Evolutionary conservation across 2,888 invertebrate species (phyloP), one percentile per base, ranked within the genome.

Genomic region (Lasioglossum leucozonium): DNA sequence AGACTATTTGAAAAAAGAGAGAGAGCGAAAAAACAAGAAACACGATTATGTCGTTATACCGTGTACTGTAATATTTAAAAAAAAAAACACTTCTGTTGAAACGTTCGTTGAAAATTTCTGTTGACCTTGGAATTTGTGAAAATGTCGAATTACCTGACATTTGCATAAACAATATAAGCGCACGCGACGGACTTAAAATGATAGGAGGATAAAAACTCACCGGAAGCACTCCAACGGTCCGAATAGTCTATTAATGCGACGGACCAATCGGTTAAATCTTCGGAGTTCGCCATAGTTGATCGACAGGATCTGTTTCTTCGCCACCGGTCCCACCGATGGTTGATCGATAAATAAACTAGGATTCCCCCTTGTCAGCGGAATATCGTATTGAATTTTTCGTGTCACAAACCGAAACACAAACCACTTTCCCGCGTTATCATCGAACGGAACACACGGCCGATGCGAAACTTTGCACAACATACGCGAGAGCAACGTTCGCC

Each of bases 181-280:
- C 4, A 30, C 8, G 44, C n/a, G 37, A 79, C 26, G 22, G 6
- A 55, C 34, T 40, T 34, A 34, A 30, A 42, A 69, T 42, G 34
- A n/a, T 18, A 34, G 3, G 3, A 34, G 3, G 34, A 34, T n/a
- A 37, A 55, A 51, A n/a, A 91, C 96, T 96, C 93, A 97, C 97
- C 97, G 95, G 96, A 95, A 47, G 95, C 92, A 51, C 96, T 96
- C 97, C 97, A 97, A 94, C 96, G 96, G 90, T 96, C 96, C 40
- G 96, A 95, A 88, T 96, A 96, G 88, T 96, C 96, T 95, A 96
- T 96, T 93, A 96, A 96, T 81, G 97, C 95, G 94, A 96, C 95
- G 90, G 96, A 95, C 97, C 97, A 97, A 94, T 97, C 97, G 94
- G 96, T 95, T 91, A 97, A 95, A 93, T 97, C 97, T 92, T 96